Evolutionary conservation across 2,113 vertebrate species (phyloP).

Genomic region (Zosterops hypoxanthus): DNA sequence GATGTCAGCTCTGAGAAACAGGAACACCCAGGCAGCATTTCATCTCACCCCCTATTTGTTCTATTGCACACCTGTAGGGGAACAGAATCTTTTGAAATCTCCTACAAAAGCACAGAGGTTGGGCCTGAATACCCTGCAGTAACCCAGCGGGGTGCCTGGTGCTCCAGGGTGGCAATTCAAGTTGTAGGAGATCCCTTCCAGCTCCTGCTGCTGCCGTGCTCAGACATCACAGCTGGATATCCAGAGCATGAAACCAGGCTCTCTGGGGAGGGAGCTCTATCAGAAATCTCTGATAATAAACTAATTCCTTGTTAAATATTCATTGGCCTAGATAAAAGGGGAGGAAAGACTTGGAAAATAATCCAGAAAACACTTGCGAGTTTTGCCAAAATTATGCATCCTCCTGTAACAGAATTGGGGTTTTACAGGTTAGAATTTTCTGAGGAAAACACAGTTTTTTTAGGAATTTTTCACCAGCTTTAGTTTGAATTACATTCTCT

Average conservation of each 20-base stretch:
- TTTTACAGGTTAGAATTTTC: neutral
- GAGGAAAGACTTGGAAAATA: neutral
- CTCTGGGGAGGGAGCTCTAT: neutral
- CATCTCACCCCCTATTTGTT: neutral
- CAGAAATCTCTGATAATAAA: neutral
- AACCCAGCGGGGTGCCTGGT: neutral
- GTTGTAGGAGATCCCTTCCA: neutral
- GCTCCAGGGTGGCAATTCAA: neutral
- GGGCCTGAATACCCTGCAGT: neutral
- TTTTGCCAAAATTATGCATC: neutral
- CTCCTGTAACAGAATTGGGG: accelerated
- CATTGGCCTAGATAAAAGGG: neutral
- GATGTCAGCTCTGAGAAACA: neutral
- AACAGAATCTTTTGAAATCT: neutral
- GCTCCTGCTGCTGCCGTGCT: neutral
- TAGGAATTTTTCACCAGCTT: neutral
- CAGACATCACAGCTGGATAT: neutral
- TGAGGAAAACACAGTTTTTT: accelerated
- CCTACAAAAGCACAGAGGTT: neutral
- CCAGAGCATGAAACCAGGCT: neutral
- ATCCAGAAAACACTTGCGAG: neutral
- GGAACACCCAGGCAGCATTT: neutral
- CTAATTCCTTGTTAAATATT: neutral
- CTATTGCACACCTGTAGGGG: neutral
- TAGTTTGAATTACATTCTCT: neutral